A percentile compares a stretch with the other conserved stretches of the same genome.
Conservation (phyloP, 2,113 vertebrate genomes). For the Rutilus rutilus region DNA sequence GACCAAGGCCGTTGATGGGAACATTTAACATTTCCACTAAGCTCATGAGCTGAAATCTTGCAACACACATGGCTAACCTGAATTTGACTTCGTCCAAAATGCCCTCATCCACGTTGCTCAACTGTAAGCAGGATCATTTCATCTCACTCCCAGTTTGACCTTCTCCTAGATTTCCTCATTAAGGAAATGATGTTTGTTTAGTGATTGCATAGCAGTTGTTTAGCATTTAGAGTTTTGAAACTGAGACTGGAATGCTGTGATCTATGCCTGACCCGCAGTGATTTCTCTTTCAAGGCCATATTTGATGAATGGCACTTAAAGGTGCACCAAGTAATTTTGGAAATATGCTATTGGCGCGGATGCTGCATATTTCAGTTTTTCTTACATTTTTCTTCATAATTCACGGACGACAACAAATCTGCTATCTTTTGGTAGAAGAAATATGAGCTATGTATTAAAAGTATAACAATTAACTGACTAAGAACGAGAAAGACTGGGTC, state of each 20-base stretch:
- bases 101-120: slow-evolving; percentile 44
- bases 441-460: background rate
- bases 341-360: background rate
- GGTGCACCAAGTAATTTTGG: background rate
- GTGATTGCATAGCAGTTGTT: slow-evolving; percentile 59
- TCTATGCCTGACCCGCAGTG: background rate
- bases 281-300: background rate
- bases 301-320: background rate
- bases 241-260: slow-evolving; percentile 6
- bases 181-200: slow-evolving; percentile 60
- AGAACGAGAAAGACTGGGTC: no score
- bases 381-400: background rate
- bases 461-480: background rate
- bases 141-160: slow-evolving; percentile 56
- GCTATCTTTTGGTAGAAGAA: background rate
- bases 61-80: slow-evolving; percentile 47
- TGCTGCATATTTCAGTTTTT: background rate
- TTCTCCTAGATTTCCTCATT: slow-evolving; percentile 53
- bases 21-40: slow-evolving; percentile 33
- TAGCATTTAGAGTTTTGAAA: background rate
- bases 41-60: slow-evolving; percentile 9
- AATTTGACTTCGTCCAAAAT: slow-evolving; percentile 24
- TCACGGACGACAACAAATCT: background rate
- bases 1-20: slow-evolving; percentile 30
- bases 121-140: slow-evolving; percentile 32